Evolutionary conservation across 2,888 invertebrate species (phyloP), one percentile per base, ranked within the genome.

Genomic region (Pelosia muscerda): DNA sequence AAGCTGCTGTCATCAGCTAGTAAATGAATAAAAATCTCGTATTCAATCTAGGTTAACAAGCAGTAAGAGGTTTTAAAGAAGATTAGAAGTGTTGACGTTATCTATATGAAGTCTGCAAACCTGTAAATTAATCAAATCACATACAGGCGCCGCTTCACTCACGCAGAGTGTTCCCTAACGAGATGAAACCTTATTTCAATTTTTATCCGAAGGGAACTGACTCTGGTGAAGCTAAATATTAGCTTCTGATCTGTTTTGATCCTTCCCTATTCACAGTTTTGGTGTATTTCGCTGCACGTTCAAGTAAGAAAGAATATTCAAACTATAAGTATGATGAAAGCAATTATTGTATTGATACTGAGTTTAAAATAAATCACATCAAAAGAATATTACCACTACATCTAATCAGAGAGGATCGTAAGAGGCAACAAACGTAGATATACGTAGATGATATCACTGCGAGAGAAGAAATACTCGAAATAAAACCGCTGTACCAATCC

Each of bases 181-280:
- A 65, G 58, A 68, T 64, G 65, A 78, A 79, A 70, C 68, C 73
- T 71, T 75, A 78, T 69, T 75, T 68, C 58, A 63, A 53, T 66
- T 68, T 64, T 66, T 66, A 65, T 70, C 68, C 67, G 66, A 19
- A 31, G 65, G 75, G 70, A 79, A 76, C 60, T 55, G 2, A 53
- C 57, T 63, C 55, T 69, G 65, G 61, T 31, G 58, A 38, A 55
- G 56, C 23, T 25, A 67, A 64, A 66, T 69, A 71, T 65, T 54
- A 54, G 9, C 60, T 61, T 11, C 26, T 15, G 63, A 53, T 65
- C 42, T 65, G 67, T 62, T 11, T 28, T 15, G 63, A 53, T 65
- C 42, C 66, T 69, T 62, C n/a, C 28, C 38, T 42, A 63, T 67
- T 57, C 64, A 55, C 60, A 38, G 26, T 64, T 58, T n/a, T n/a